Evolutionary conservation across 2,113 vertebrate species (phyloP), one percentile per base, ranked within the genome.

Genomic region (Paramormyrops kingsleyae): DNA sequence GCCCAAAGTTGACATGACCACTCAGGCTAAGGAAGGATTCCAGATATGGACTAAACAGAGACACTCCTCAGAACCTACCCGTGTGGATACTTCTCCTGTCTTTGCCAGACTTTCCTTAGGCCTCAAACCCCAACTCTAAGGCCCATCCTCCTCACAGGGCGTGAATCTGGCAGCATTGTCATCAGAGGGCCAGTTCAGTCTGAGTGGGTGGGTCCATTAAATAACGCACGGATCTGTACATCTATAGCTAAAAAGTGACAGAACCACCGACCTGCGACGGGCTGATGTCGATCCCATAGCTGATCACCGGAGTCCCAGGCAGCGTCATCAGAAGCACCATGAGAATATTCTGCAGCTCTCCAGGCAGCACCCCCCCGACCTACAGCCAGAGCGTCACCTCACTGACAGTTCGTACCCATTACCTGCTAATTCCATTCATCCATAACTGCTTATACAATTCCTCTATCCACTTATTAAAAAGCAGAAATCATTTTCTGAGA

Each of bases 311-410:
- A 0, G 96, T 94, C n/a, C 96, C 96, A 5, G 96, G 96, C 83
- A 97, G 89, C 3, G 96, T 96, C 94, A 96, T 96, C 62, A 92
- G 88, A 91, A 97, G 53, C 88, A 97, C 93, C 88, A 95, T 86
- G 17, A 96, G 90, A 15, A 95, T 85, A 80, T 91, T 94, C 90
- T 92, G 94, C 62, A 96, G 83, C 17, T 94, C 90, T 44, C 3
- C 27, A 12, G 92, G 50, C 1, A 90, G 66, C 80, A 92, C 89
- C 0, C 94, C 94, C 89, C 93, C 94, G 35, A 95, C 88, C 95
- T 96, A 88, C 31, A 42, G 35, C 74, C 74, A 80, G 2, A 80
- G 19, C 8, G 4, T 39, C 15, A 19, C 62, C n/a, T 70, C n/a
- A 42, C 35, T 80, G 31, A 42, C 74, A 42, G 74, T 42, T 19